Percentiles rank a stretch among this genome's conserved stretches.
These are phyloP conservation scores for Diuraphis noxia DNA, from an alignment of 1,140 invertebrate genomes.

Conservation along the genomic window DNA sequence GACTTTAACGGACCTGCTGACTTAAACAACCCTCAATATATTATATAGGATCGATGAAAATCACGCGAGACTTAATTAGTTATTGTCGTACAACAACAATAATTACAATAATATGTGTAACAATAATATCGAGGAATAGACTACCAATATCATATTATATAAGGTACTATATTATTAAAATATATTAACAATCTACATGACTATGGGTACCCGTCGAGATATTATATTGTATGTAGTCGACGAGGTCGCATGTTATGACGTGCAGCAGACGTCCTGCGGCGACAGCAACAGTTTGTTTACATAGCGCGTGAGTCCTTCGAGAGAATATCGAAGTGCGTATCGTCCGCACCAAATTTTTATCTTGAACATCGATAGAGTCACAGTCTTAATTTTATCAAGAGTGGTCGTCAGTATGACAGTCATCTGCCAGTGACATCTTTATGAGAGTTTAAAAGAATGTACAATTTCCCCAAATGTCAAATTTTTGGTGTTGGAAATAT, in stretches of 20 bases:
- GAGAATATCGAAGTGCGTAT: not conserved
- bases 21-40: not conserved
- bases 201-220: not conserved
- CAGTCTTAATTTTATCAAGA: not conserved
- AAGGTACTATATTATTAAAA: not conserved
- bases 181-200: not conserved
- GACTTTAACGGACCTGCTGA: not conserved
- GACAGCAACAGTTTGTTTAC: slow-evolving; percentile 36
- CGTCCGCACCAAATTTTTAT: not conserved
- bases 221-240: not conserved
- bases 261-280: not conserved
- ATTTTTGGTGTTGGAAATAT: too few relatives aligned
- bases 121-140: not conserved
- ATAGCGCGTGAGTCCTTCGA: not conserved
- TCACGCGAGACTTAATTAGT: not conserved
- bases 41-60: not conserved
- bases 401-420: not conserved
- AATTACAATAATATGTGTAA: not conserved
- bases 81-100: not conserved
- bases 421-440: not conserved
- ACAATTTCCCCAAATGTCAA: too few relatives aligned
- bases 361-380: not conserved
- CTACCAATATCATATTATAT: not conserved
- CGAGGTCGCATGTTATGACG: not conserved
- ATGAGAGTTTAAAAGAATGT: not conserved